Evolutionary conservation across 2,888 invertebrate genomes (phyloP), one percentile per base, ranked within the genome.

Genomic region (Erpobdella octoculata): DNA sequence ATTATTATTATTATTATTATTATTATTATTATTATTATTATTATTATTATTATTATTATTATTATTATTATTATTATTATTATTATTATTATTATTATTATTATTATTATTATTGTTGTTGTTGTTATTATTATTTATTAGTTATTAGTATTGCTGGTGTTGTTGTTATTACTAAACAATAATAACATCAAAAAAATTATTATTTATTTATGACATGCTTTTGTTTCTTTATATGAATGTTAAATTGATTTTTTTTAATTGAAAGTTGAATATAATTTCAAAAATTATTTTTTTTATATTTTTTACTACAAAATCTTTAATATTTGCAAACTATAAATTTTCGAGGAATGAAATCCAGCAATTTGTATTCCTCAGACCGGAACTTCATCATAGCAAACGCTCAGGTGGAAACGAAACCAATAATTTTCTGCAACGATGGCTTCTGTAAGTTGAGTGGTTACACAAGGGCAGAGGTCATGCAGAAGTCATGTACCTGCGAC

Each of bases 351-450:
- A n/a, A n/a, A n/a, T n/a, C n/a, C n/a, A n/a, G n/a, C n/a, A n/a
- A n/a, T n/a, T n/a, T n/a, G n/a, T n/a, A n/a, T n/a, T 41, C 9
- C 80, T 53, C 87, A 90, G 90, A 90, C 87, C 88, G 90, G 80
- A 90, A 89, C 81, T 91, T 90, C 86, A 86, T 90, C 84, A 89
- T 91, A 80, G 90, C 89, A 74, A 91, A 91, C 84, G 89, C 89
- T 78, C 88, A 89, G 81, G 88, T 87, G 71, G 83, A 83, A 64
- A 81, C 82, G 28, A 89, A 89, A 83, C 89, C 90, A 83, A 89
- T 90, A 82, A 90, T 91, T 81, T 91, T 90, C 84, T 90, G 90
- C 83, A 90, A 90, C 81, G 90, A 91, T 85, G 90, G 90, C 78
- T 90, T 90, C 83, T 90, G 90, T 83, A 88, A 89, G 77, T 85